Evolutionary conservation across 1,140 invertebrate species (phyloP), one percentile per base, ranked within the genome.

Genomic region (Telenomus remus): DNA sequence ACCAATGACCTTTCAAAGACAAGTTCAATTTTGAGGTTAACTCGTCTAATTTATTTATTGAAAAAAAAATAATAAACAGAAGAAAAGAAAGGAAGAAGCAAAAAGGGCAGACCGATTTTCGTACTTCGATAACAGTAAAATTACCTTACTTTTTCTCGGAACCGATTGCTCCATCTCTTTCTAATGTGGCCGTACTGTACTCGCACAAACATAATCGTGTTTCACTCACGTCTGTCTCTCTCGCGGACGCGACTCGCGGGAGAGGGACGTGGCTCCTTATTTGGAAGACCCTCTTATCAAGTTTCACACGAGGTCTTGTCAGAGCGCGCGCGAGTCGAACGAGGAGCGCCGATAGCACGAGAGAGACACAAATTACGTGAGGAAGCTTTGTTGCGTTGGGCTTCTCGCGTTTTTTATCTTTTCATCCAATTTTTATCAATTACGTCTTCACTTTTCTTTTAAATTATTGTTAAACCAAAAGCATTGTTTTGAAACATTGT

Each of bases 251-350:
- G 48, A 44, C 64, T 19, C 55, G 49, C 35, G 49, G 61, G 48
- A 56, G 70, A 76, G 76, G 80, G 78, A 80, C 69, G 76, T 69
- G 81, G 73, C 85, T 85, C 86, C 86, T 87, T 87, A 87, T 87
- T 86, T 87, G 85, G 86, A 81, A 75, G 82, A 82, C 85, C 83
- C 83, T 87, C 82, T 87, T 87, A 87, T 87, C 86, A 87, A 82
- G 85, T 87, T 87, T 87, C 86, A 87, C 85, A 84, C 81, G 85
- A 82, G 79, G 80, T 79, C 79, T 81, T 70, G 50, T 72, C 61
- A 59, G 55, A 49, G 50, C 61, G 50, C 51, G 46, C 61, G 61
- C 60, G 44, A 64, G 51, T 55, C 44, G 16, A 19, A 56, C 63
- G 19, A 34, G 46, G 39, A 49, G 55, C 50, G 47, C 13, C 15